Percentiles rank a stretch among this genome's conserved stretches.
phyloP scores from a whole-genome alignment of 2,888 invertebrate species.

The Leucoma salicis region DNA sequence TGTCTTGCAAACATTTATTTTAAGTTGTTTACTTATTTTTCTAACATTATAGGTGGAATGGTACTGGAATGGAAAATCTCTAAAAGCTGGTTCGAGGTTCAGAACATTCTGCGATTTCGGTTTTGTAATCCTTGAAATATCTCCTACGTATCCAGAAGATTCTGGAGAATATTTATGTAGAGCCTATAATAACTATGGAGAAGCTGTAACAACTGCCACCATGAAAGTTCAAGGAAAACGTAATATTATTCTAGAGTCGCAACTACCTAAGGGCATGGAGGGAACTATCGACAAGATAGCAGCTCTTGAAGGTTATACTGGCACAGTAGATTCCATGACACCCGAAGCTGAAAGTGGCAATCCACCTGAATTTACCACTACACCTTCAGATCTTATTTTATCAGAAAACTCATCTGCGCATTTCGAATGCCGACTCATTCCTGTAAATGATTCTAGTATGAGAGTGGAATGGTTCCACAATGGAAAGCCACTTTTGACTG shows the following conservation, averaged over 20 bases:
- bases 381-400: conserved; percentile 91
- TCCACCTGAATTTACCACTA: conserved; percentile 95
- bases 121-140: conserved; percentile 97
- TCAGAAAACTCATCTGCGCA: conserved; percentile 95
- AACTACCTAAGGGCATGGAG: conserved; percentile 96
- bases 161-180: conserved; percentile 95
- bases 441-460: conserved; percentile 96
- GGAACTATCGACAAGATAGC: conserved; percentile 96
- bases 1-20: no score
- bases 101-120: conserved; percentile 99
- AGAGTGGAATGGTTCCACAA: conserved; percentile 99
- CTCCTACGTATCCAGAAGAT: conserved; percentile 98
- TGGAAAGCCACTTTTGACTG: conserved; percentile 94
- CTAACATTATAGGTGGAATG: conserved; percentile 89
- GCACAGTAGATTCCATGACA: conserved; percentile 84
- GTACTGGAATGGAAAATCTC: conserved; percentile 96
- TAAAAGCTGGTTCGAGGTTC: conserved; percentile 94
- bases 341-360: conserved; percentile 92
- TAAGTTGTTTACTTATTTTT: no score
- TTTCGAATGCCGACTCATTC: conserved; percentile 94
- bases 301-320: conserved; percentile 92
- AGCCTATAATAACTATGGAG: conserved; percentile 93
- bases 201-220: conserved; percentile 93
- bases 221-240: conserved; percentile 96
- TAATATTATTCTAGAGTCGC: conserved; percentile 95